Conservation (phyloP, 2,113 vertebrate species). For the Amphiprion percula region DNA sequence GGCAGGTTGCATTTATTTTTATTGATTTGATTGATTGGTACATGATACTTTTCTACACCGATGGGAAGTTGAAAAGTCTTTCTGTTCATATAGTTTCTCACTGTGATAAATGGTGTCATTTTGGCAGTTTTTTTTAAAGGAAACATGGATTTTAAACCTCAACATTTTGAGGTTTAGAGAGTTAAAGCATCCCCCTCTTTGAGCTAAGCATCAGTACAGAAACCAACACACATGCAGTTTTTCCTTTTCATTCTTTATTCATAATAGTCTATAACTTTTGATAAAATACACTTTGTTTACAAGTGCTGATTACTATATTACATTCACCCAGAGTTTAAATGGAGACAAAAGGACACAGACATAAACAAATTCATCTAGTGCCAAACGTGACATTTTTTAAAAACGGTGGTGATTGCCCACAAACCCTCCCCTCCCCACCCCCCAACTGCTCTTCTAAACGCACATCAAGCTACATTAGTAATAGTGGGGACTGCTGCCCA, state of each 20-base stretch:
- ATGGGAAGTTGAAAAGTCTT: too few relatives aligned
- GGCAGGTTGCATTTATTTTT: too few relatives aligned
- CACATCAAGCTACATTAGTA: constrained; percentile 28
- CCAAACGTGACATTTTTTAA: constrained; percentile 43
- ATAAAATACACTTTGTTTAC: constrained; percentile 88
- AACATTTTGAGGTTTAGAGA: too few relatives aligned
- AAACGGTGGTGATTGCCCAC: constrained; percentile 19
- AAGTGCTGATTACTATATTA: constrained; percentile 87
- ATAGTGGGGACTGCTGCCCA: constrained; percentile 34
- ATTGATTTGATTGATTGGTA: too few relatives aligned
- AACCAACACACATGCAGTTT: neutral
- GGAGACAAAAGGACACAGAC: constrained; percentile 68
- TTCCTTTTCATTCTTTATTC: constrained; percentile 82
- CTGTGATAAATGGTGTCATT: too few relatives aligned
- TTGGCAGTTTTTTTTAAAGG: too few relatives aligned
- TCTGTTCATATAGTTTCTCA: too few relatives aligned
- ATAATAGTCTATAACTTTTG: constrained; percentile 77
- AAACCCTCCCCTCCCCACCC: neutral
- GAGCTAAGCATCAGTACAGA: too few relatives aligned
- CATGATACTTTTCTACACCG: too few relatives aligned
- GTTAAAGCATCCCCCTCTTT: too few relatives aligned
- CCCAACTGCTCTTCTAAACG: constrained; percentile 29
- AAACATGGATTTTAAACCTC: too few relatives aligned
- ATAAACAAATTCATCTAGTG: constrained; percentile 64
- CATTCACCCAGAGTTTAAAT: constrained; percentile 85